Evolutionary conservation across 1,140 invertebrate genomes (phyloP).

Genomic region (Leptopilina clavipes): DNA sequence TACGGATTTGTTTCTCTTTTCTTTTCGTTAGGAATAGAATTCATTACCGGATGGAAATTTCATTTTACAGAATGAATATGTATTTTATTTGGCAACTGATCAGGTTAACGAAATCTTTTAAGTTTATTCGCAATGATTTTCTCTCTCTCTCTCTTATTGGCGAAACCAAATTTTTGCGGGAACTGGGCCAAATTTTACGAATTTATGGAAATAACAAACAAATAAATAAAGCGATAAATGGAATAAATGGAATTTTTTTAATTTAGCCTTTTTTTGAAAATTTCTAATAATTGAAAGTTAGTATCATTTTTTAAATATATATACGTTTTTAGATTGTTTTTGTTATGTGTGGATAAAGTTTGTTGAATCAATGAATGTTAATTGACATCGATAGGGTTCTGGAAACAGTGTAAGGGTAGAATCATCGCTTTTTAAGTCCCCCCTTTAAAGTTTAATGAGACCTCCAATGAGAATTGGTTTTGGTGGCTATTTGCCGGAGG

Average conservation of each 20-base stretch:
- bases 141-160: not conserved
- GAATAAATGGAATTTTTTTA: too few relatives aligned
- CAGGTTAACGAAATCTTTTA: not conserved
- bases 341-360: too few relatives aligned
- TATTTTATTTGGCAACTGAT: not conserved
- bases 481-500: slow-evolving; percentile 39
- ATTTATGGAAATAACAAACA: too few relatives aligned
- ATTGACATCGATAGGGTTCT: not conserved
- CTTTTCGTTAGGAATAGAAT: not conserved
- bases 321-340: too few relatives aligned
- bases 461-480: slow-evolving; percentile 63
- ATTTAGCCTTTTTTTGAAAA: too few relatives aligned
- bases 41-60: not conserved
- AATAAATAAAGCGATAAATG: too few relatives aligned
- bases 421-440: not conserved
- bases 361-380: not conserved
- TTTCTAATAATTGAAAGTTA: too few relatives aligned
- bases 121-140: too few relatives aligned
- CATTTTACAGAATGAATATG: slow-evolving; percentile 2
- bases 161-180: not conserved
- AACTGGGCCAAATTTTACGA: not conserved
- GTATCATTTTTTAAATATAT: too few relatives aligned
- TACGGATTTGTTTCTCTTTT: not conserved
- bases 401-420: not conserved
- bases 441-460: slow-evolving; percentile 56